Percentiles rank a stretch among this genome's conserved stretches.
Evolutionary conservation across 2,888 invertebrate species (phyloP).

Genomic region (Empis stercorea): DNA sequence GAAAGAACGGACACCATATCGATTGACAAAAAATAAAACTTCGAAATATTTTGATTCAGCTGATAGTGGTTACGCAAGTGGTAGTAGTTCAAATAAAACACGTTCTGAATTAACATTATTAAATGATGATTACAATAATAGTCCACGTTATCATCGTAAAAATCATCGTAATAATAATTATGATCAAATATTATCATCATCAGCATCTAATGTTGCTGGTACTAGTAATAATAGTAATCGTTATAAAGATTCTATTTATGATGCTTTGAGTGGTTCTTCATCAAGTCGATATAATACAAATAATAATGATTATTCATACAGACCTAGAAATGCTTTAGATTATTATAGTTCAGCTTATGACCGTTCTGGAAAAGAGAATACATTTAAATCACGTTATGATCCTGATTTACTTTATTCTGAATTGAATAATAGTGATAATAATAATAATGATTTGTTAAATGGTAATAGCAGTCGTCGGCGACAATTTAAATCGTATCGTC

Average conservation of each 20-base stretch:
- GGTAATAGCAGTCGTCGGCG: constrained; percentile 7
- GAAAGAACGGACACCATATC: constrained; percentile 34
- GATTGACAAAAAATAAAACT: constrained; percentile 25
- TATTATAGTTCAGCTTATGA: constrained; percentile 21
- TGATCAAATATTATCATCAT: constrained; percentile 7
- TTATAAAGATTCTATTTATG: constrained; percentile 28
- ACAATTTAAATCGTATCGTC: constrained; percentile 22
- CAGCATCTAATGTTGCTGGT: background rate
- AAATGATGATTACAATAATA: constrained; percentile 25
- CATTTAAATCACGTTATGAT: constrained; percentile 24
- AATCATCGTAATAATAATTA: constrained; percentile 8
- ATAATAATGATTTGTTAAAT: background rate
- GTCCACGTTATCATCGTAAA: constrained; percentile 14
- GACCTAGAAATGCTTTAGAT: constrained; percentile 17
- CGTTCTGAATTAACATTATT: constrained; percentile 18
- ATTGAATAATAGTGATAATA: constrained; percentile 10
- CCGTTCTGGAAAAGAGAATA: constrained; percentile 20
- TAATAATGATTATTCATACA: constrained; percentile 17
- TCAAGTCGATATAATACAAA: constrained; percentile 18
- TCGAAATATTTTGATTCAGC: constrained; percentile 26
- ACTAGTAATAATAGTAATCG: constrained; percentile 12
- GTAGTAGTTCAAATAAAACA: constrained; percentile 17
- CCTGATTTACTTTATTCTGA: constrained; percentile 21
- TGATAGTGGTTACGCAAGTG: constrained; percentile 28
- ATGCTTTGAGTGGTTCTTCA: constrained; percentile 21